Base-by-base conservation (phyloP, 2,888 invertebrate genomes). In the Euzophera pinguis region DNA sequence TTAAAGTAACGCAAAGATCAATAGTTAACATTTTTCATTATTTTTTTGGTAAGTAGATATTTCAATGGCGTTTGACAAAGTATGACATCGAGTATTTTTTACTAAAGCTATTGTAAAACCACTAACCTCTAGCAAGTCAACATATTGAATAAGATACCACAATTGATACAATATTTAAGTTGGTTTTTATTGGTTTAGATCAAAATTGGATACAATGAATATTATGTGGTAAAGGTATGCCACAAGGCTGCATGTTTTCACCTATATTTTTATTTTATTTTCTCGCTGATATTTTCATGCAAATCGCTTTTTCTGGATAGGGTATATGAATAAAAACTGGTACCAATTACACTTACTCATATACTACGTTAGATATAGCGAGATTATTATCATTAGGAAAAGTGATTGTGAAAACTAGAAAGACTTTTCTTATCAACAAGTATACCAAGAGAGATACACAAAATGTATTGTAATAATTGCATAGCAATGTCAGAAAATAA, bases 291-390 rank as follows among this genome's bases (percentile, higher is more conserved):
- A 32, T 32, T 4, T 32, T 3, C 32, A 4, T 32, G 32, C 8
- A 5, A 32, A 16, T 16, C 32, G n/a, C 32, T 32, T 6, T 32
- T 4, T 45, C 32, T 45, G 29, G 29, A 12, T 14, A 0, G 45
- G 45, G 29, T 14, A 13, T 34, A 45, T 65, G 67, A 64, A 67
- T 78, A 76, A 78, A 39, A 78, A 78, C 66, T 84, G 84, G 87
- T 87, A 86, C 81, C 78, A 73, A 70, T 61, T 60, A 74, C 68
- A 65, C 72, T 74, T 81, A 78, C 9, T 47, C 34, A 67, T 73
- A 71, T 34, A 60, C 63, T 70, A 69, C 64, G 61, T 51, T 77
- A 76, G 57, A 64, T 75, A 78, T 64, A 69, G 64, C 71, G 74
- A 63, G 66, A 71, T 71, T 67, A 73, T 60, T 57, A 60, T 58